These are phyloP conservation scores for Sebastes schlegelii DNA, from an alignment of 2,113 vertebrate species.

Conservation along the genomic window DNA sequence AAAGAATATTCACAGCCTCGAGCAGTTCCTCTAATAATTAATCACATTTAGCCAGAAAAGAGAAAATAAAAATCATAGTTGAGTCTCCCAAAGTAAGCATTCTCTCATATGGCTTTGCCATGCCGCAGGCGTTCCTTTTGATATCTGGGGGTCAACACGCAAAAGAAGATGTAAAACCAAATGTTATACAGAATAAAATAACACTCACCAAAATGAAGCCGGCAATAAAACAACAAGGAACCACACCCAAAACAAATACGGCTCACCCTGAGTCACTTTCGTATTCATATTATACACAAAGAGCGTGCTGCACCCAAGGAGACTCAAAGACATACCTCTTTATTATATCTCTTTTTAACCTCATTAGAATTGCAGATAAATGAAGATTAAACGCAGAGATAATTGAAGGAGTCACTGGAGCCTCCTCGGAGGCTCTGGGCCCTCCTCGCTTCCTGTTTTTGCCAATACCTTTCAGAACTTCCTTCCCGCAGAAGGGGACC, in stretches of 20 bases:
- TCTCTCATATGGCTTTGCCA: conserved; percentile 31
- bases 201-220: conserved; percentile 13
- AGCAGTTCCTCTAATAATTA: conserved; percentile 62
- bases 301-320: conserved; percentile 43
- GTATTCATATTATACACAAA: conserved; percentile 36
- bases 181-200: conserved; percentile 6
- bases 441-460: conserved; percentile 59
- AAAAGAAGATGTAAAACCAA: conserved; percentile 33
- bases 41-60: conserved; percentile 56
- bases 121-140: conserved; percentile 43
- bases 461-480: conserved; percentile 42
- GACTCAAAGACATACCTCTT: conserved; percentile 50
- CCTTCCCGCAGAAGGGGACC: conserved; percentile 24
- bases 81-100: conserved; percentile 14
- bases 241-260: conserved; percentile 42
- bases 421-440: conserved; percentile 43
- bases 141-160: conserved; percentile 46
- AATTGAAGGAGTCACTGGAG: conserved; percentile 63
- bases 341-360: conserved; percentile 49
- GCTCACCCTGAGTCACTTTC: conserved; percentile 31
- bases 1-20: conserved; percentile 58
- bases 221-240: conserved; percentile 18
- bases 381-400: conserved; percentile 66
- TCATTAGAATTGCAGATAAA: conserved; percentile 74
- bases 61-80: conserved; percentile 58